These are phyloP conservation scores for Augochlorella aurata DNA, from an alignment of 2,888 invertebrate genomes.

Conservation along the genomic window DNA sequence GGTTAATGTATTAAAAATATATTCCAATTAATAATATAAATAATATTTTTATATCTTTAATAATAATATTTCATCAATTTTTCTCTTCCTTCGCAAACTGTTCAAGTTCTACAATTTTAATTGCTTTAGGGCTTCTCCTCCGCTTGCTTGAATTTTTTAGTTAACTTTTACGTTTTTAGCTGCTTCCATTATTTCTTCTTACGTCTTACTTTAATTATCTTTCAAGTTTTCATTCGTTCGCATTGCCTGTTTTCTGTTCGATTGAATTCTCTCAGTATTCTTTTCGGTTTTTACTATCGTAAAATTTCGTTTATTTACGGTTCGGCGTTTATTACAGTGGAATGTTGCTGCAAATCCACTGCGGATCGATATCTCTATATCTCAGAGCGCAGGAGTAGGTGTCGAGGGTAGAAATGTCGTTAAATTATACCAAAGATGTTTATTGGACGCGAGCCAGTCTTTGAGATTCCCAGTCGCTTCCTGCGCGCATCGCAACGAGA, in stretches of 20 bases:
- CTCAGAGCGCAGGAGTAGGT: conserved; percentile 44
- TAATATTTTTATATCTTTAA: no score
- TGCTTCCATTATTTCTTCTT: no score
- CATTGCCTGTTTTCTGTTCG: not conserved
- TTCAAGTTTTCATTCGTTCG: no score
- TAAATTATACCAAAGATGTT: conserved; percentile 77
- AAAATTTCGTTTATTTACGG: not conserved
- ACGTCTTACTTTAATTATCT: no score
- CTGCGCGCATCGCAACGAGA: conserved; percentile 51
- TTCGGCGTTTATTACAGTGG: not conserved
- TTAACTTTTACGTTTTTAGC: not conserved
- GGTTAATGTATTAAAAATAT: no score
- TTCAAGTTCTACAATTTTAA: not conserved
- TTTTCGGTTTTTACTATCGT: not conserved
- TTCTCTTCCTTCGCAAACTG: not conserved
- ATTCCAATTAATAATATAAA: no score
- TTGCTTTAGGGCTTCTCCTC: not conserved
- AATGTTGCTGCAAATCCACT: not conserved
- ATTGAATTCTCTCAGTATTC: not conserved
- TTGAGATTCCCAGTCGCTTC: conserved; percentile 56
- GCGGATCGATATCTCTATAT: conserved; percentile 32
- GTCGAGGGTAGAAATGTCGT: conserved; percentile 72
- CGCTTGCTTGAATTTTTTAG: not conserved
- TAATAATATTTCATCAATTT: no score
- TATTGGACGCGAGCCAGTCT: conserved; percentile 76